Evolutionary conservation across 2,113 vertebrate genomes (phyloP).

Genomic region (Pipra filicauda): DNA sequence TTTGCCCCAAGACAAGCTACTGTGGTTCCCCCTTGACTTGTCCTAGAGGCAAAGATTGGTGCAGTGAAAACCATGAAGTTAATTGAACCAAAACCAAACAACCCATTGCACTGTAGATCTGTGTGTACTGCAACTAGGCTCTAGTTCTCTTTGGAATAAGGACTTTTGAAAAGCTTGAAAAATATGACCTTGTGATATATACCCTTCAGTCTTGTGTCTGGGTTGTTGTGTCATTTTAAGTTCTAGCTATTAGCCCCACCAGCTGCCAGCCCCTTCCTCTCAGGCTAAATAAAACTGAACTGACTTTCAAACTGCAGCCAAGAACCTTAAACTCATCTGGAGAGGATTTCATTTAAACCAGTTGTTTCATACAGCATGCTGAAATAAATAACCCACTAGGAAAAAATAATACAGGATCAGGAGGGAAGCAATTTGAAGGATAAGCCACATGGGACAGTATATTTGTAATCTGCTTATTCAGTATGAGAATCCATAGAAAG

Average conservation of each 20-base stretch:
- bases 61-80: neutral
- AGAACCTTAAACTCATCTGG: neutral
- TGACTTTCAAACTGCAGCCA: neutral
- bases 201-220: neutral
- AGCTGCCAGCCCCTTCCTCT: neutral
- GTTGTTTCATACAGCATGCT: neutral
- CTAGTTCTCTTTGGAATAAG: neutral
- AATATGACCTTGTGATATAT: fast-evolving
- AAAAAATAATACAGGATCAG: neutral
- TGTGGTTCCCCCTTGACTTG: neutral
- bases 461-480: neutral
- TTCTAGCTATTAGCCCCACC: neutral
- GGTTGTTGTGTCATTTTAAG: neutral
- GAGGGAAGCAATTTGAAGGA: neutral
- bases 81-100: neutral
- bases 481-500: neutral
- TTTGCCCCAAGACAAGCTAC: neutral
- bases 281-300: neutral
- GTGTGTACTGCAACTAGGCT: neutral
- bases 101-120: neutral
- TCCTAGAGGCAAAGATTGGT: neutral
- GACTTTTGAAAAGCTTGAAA: neutral
- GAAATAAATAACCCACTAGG: neutral
- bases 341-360: neutral
- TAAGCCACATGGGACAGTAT: neutral